phyloP scores from a whole-genome alignment of 1,140 invertebrate genomes.

The Scylla paramamosain region DNA sequence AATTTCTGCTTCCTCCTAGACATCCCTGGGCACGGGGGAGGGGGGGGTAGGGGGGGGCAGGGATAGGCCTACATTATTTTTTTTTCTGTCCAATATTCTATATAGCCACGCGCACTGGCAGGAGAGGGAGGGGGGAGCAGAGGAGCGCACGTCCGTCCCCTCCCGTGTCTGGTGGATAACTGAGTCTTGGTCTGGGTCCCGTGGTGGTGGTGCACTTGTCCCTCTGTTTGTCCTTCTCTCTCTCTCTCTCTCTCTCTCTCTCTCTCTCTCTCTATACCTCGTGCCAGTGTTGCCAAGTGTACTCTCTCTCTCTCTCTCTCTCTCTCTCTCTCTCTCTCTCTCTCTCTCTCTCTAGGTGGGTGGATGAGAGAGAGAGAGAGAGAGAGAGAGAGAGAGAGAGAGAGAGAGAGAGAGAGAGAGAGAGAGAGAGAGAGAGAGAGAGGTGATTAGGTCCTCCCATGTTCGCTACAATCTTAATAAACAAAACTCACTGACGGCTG shows the following conservation, averaged over 20 bases:
- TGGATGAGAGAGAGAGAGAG: background rate
- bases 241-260: too few species aligned
- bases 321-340: too few species aligned
- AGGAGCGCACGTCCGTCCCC: background rate
- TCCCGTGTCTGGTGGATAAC: background rate
- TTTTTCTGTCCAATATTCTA: too few species aligned
- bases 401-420: background rate
- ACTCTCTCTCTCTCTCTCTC: too few species aligned
- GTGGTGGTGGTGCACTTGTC: background rate
- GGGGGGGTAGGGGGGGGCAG: too few species aligned
- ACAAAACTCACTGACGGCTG: background rate
- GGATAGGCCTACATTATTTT: too few species aligned
- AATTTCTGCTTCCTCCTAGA: conserved; percentile 55
- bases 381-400: background rate
- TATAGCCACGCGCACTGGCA: too few species aligned
- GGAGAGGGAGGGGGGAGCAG: too few species aligned
- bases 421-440: too few species aligned
- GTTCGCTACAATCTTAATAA: too few species aligned
- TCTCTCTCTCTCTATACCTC: background rate
- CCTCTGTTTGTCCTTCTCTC: background rate
- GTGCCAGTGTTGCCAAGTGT: background rate
- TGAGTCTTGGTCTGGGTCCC: background rate
- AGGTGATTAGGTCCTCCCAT: too few species aligned
- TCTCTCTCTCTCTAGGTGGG: background rate
- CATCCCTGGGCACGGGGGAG: background rate